Evolutionary conservation across 2,113 vertebrate genomes (phyloP), one percentile per base, ranked within the genome.

Genomic region (Odocoileus virginianus): DNA sequence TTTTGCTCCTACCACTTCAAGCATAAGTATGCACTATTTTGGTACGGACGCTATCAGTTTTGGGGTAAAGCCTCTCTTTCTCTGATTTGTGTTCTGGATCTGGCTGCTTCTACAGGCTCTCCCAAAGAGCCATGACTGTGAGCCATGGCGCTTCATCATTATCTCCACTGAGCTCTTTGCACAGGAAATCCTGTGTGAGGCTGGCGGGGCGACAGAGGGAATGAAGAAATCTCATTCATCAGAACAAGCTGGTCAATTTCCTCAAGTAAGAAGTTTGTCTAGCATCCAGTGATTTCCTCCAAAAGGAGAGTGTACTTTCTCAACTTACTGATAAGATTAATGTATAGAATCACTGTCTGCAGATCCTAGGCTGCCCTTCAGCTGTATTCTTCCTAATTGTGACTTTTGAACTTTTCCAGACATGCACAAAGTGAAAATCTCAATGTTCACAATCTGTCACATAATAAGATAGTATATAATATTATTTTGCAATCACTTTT

Each of bases 201-300:
- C 40, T 96, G 60, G 52, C 83, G 61, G 4, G 78, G 19, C 15
- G 54, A 6, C 27, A 89, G 25, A 50, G 47, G 5, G 28, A 9
- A 52, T 1, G 55, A 45, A 94, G 83, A 88, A 28, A 93, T 58
- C 2, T 0, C 87, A 40, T 86, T 54, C 85, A 88, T 71, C 33
- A 94, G 25, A 94, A 96, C 47, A 30, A 86, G 36, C 28, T 74
- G 85, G 84, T 88, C 21, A 74, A 36, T 89, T 43, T 96, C 91
- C 47, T 91, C 52, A 17, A 76, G 43, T 25, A 96, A 71, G 52
- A 36, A 85, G 54, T 40, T 97, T 92, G 85, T 93, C 50, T 88
- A 78, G 90, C 78, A 93, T 94, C n/a, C 82, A 81, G 76, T 52
- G 58, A 86, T 92, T 96, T 97, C 94, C 95, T 97, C 82, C 50